phyloP scores from a whole-genome alignment of 2,888 invertebrate genomes.

The Belgica antarctica region DNA sequence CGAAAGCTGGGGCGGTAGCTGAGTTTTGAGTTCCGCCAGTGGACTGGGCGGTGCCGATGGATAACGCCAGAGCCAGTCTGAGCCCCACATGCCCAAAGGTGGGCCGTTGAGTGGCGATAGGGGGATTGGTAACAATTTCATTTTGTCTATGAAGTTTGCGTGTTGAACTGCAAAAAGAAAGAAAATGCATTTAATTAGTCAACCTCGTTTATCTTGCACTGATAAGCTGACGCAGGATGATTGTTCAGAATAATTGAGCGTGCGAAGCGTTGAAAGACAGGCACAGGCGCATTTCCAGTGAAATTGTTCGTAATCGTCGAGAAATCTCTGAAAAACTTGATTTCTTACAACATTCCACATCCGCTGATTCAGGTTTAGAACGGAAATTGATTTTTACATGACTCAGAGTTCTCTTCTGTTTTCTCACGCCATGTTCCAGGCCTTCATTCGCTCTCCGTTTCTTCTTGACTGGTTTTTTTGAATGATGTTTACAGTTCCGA shows the following conservation, averaged over 20 bases:
- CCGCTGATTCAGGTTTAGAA: slow-evolving; percentile 48
- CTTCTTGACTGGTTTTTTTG: slow-evolving; percentile 8
- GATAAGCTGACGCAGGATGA: too few species aligned
- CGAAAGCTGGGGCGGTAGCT: slow-evolving; percentile 77
- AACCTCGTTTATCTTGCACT: too few species aligned
- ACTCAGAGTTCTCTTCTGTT: slow-evolving; percentile 22
- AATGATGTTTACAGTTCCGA: slow-evolving; percentile 2
- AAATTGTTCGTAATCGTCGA: too few species aligned
- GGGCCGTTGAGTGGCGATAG: slow-evolving; percentile 70
- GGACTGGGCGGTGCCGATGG: slow-evolving; percentile 76
- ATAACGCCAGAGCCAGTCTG: slow-evolving; percentile 85
- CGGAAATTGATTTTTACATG: slow-evolving; percentile 49
- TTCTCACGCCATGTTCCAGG: slow-evolving; percentile 27
- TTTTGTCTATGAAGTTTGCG: slow-evolving; percentile 50
- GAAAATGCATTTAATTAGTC: slow-evolving; percentile 20
- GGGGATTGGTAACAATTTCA: slow-evolving; percentile 69
- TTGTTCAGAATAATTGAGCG: too few species aligned
- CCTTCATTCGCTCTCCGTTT: slow-evolving; percentile 9
- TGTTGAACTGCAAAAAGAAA: slow-evolving; percentile 12
- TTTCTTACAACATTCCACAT: slow-evolving; percentile 24
- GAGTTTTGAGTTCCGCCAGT: slow-evolving; percentile 80
- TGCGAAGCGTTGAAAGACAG: too few species aligned
- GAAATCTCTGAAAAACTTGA: background rate
- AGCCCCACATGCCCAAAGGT: slow-evolving; percentile 75
- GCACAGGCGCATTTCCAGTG: too few species aligned